phyloP scores from a whole-genome alignment of 2,113 vertebrate genomes.

The Lethenteron camtschaticum region DNA sequence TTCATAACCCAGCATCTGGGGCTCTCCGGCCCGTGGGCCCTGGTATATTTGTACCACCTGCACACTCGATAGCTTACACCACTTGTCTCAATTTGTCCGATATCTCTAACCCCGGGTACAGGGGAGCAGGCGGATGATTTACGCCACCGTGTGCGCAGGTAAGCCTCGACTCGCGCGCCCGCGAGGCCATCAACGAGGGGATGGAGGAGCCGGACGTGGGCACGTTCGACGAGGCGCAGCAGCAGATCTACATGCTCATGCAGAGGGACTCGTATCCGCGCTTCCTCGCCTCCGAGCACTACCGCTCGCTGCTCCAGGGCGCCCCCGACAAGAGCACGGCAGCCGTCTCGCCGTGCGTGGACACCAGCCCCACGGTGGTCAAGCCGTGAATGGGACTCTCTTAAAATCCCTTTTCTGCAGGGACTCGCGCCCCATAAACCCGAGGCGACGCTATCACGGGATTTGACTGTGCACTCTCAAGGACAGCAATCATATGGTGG shows the following conservation, averaged over 20 bases:
- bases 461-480: too few species aligned
- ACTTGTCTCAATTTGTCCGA: neutral
- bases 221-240: conserved; percentile 76
- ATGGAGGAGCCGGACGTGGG: conserved; percentile 62
- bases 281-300: conserved; percentile 72
- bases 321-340: conserved; percentile 11
- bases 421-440: too few species aligned
- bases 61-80: neutral
- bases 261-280: conserved; percentile 96
- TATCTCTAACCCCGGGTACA: neutral
- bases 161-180: conserved; percentile 76
- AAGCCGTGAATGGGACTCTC: too few species aligned
- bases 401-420: too few species aligned
- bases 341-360: too few species aligned
- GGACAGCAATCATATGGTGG: too few species aligned
- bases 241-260: conserved; percentile 97
- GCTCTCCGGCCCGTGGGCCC: too few species aligned
- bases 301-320: conserved; percentile 44
- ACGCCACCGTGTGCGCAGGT: conserved; percentile 26
- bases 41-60: too few species aligned
- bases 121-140: too few species aligned
- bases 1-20: neutral
- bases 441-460: too few species aligned
- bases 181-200: conserved; percentile 74
- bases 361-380: too few species aligned